Conservation (phyloP, 2,888 invertebrate species). For the Hydropsyche betteni region DNA sequence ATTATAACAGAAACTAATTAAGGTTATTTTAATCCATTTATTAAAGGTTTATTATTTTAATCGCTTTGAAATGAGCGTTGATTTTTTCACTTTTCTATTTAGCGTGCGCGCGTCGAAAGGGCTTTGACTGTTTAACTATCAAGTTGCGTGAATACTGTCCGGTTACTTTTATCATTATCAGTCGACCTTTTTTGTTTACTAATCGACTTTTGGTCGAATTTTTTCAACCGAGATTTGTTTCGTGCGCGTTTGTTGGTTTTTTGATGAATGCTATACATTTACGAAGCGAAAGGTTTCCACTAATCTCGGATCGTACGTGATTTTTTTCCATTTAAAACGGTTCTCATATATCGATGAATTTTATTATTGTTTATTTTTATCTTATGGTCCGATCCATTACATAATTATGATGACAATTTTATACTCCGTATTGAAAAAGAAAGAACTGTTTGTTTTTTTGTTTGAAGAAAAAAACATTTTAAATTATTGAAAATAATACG, state of each 20-base stretch:
- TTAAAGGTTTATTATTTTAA: too few species aligned
- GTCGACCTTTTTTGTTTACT: slow-evolving; percentile 22
- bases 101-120: not conserved
- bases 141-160: slow-evolving; percentile 21
- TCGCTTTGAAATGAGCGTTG: not conserved
- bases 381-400: too few species aligned
- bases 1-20: too few species aligned
- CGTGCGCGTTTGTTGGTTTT: not conserved
- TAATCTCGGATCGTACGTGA: not conserved
- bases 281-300: not conserved
- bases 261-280: not conserved
- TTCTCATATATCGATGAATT: too few species aligned
- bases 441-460: too few species aligned
- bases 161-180: slow-evolving; percentile 23
- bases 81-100: not conserved
- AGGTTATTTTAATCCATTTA: not conserved
- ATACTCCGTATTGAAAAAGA: too few species aligned
- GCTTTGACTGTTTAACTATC: slow-evolving; percentile 25
- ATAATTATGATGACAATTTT: too few species aligned
- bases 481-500: too few species aligned
- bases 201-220: slow-evolving; percentile 11
- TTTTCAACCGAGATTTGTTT: slow-evolving; percentile 1
- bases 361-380: too few species aligned
- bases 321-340: too few species aligned
- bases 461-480: too few species aligned